Evolutionary conservation across 2,797 vertebrate species (phyloP).

Genomic region (Pelodytes ibericus): DNA sequence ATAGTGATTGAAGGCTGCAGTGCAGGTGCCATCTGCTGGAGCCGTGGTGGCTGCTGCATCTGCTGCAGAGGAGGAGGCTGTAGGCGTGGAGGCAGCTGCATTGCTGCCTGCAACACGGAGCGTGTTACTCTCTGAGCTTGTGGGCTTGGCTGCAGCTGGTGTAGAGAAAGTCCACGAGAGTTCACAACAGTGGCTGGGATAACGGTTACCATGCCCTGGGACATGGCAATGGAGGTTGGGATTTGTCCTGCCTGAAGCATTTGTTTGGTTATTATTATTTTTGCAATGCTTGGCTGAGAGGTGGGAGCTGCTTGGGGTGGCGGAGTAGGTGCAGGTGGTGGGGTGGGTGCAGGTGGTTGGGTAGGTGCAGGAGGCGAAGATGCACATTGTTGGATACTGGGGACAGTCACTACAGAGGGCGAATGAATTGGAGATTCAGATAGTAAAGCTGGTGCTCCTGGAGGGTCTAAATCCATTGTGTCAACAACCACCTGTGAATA

Average conservation of each 20-base stretch:
- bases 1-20: slow-evolving; percentile 82
- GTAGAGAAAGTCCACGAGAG: slow-evolving; percentile 70
- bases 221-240: slow-evolving; percentile 69
- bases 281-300: slow-evolving; percentile 74
- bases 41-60: slow-evolving; percentile 76
- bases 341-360: slow-evolving; percentile 50
- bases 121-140: slow-evolving; percentile 71
- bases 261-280: slow-evolving; percentile 88
- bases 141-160: slow-evolving; percentile 68
- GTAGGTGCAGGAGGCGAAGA: slow-evolving; percentile 65
- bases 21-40: slow-evolving; percentile 67
- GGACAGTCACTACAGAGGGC: slow-evolving; percentile 58
- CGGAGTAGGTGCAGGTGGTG: slow-evolving; percentile 70
- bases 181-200: slow-evolving; percentile 76
- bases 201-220: slow-evolving; percentile 81
- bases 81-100: slow-evolving; percentile 68
- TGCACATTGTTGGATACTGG: slow-evolving; percentile 46
- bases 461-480: slow-evolving; percentile 79
- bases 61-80: slow-evolving; percentile 86
- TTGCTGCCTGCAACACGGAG: slow-evolving; percentile 70
- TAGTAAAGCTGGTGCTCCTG: slow-evolving; percentile 62
- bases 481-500: slow-evolving; percentile 76
- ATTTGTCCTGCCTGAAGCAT: slow-evolving; percentile 64
- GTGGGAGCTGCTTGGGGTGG: slow-evolving; percentile 58
- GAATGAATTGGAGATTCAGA: slow-evolving; percentile 64